Base-by-base conservation (phyloP, 2,113 vertebrate species). In the Ceyx melanurus region DNA sequence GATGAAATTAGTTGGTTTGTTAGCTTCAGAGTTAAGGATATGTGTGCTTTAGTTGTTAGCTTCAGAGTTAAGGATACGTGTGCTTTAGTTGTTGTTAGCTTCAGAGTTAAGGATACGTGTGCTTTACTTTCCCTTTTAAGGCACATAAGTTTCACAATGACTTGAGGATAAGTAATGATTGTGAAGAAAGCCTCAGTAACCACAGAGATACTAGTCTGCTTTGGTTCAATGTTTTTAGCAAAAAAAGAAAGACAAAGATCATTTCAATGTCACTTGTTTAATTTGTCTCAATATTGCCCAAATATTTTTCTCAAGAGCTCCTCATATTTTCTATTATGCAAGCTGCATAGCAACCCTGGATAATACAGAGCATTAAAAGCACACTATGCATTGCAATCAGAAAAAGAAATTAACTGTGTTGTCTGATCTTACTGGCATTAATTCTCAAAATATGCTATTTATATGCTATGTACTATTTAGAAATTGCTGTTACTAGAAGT, bases 401-500 rank as follows among this genome's bases (percentile, higher is more conserved):
- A 71, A 88, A 89, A 78, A 33, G 13, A 28, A 78, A 37, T 71
- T 61, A 23, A 22, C 35, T 89, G 78, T 37, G n/a, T 53, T 70
- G 28, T 95, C 64, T 82, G 23, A 51, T 65, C 31, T 74, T 42
- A 10, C 42, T 61, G 70, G 35, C 42, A 25, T 78, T 94, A 93
- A 78, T 86, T 85, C 71, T 64, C 75, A 82, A 89, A 93, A 58
- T 65, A 35, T 6, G 15, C 13, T 86, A 2, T 1, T 82, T 83
- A 31, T 35, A 50, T 58, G 37, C 37, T 37, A 74, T 11, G 48
- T 86, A 22, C 3, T 15, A 0, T 40, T 70, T 76, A 76, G 68
- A 50, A 13, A 11, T 5, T 66, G 46, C 37, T 29, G 17, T 89
- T 93, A 70, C 31, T 92, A 74, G 74, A 82, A 94, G 29, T 40